These are phyloP conservation scores for Epinephelus awoara DNA, from an alignment of 2,797 vertebrate genomes.

Conservation along the genomic window DNA sequence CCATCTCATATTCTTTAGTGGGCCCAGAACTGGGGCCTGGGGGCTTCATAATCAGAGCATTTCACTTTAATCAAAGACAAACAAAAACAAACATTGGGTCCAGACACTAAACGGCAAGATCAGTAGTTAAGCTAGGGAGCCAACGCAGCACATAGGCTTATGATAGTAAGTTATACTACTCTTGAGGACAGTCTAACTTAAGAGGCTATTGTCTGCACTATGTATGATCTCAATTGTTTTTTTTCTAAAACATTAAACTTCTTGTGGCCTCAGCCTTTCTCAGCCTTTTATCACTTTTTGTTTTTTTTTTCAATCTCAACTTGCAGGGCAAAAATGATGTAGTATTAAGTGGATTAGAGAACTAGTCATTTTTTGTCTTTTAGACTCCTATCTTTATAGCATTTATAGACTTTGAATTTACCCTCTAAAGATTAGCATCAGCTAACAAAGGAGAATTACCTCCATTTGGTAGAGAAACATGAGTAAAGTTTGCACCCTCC, in stretches of 20 bases:
- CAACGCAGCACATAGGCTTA: conserved; percentile 67
- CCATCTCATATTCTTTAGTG: conserved; percentile 74
- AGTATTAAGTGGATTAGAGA: conserved; percentile 6
- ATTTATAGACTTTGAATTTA: conserved; percentile 35
- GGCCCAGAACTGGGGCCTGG: conserved; percentile 63
- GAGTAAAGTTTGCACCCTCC: conserved; percentile 22
- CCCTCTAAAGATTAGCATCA: conserved; percentile 29
- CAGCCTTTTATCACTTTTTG: conserved; percentile 42
- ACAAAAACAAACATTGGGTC: conserved; percentile 76
- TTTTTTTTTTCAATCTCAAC: conserved; percentile 44
- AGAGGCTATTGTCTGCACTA: conserved; percentile 50
- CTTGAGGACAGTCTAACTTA: conserved; percentile 62
- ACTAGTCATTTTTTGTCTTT: conserved; percentile 12
- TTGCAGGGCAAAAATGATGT: conserved; percentile 32
- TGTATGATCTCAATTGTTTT: conserved; percentile 35
- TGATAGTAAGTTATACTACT: conserved; percentile 67
- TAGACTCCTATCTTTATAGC: conserved; percentile 16
- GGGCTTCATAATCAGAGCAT: conserved; percentile 76
- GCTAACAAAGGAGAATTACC: conserved; percentile 27
- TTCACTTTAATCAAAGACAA: conserved; percentile 80
- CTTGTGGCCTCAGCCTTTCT: conserved; percentile 52
- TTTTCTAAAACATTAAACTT: conserved; percentile 50
- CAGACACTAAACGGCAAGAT: conserved; percentile 64
- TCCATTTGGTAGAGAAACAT: conserved; percentile 8
- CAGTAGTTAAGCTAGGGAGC: conserved; percentile 69